These are phyloP conservation scores for Ophioderma brevispina DNA, from an alignment of 35 echinoderm and acorn worm species.

Conservation along the genomic window DNA sequence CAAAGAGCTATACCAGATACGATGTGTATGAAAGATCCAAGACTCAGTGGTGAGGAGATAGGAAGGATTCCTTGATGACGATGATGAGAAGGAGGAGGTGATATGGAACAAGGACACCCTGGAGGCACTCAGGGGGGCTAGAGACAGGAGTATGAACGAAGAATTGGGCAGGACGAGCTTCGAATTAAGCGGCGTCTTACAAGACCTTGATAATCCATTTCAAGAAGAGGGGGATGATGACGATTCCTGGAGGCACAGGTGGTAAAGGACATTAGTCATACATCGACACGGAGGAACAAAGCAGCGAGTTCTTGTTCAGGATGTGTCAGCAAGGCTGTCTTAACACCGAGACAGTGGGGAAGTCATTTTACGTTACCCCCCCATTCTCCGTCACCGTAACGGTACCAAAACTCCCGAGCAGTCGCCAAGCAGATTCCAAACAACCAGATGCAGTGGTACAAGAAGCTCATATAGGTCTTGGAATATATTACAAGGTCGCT, in stretches of 20 bases:
- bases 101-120: conserved; percentile 10
- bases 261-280: no score
- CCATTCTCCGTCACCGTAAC: neutral
- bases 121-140: neutral
- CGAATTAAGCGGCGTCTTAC: no score
- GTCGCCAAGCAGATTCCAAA: neutral
- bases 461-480: neutral
- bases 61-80: neutral
- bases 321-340: no score
- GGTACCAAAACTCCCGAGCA: neutral
- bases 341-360: no score
- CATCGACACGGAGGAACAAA: no score
- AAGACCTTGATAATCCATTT: no score
- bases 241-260: no score
- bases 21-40: neutral
- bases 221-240: no score
- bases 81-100: neutral
- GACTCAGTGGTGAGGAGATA: neutral
- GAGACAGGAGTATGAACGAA: no score
- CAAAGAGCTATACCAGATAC: neutral
- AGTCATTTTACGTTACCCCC: no score
- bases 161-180: no score
- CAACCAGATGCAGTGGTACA: neutral
- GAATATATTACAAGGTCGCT: neutral
- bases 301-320: no score